Conservation (phyloP, 1,140 invertebrate genomes). For the Aphelenchoides besseyi region DNA sequence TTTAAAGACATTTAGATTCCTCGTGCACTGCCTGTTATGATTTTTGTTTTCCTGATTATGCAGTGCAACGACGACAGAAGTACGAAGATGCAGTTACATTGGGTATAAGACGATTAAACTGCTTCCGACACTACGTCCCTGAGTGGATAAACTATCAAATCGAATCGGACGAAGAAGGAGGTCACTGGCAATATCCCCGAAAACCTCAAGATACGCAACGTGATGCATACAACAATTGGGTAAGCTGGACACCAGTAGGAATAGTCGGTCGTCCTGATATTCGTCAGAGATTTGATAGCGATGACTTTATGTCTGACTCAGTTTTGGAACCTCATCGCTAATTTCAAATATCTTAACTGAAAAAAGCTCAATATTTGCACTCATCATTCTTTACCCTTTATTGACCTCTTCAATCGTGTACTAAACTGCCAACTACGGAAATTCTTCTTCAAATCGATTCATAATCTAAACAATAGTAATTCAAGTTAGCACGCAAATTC, state of each 20-base stretch:
- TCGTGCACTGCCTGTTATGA: slow-evolving; percentile 58
- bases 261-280: slow-evolving; percentile 5
- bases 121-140: slow-evolving; percentile 43
- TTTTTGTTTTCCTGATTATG: slow-evolving; percentile 61
- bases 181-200: slow-evolving; percentile 45
- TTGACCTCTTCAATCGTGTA: background rate
- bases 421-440: background rate
- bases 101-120: slow-evolving; percentile 43
- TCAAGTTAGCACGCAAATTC: background rate
- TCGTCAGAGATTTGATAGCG: background rate
- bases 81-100: slow-evolving; percentile 54
- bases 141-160: slow-evolving; percentile 42
- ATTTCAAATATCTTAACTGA: background rate
- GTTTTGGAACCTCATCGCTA: background rate
- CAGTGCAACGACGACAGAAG: slow-evolving; percentile 57
- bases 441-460: no score
- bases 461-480: background rate
- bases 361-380: background rate
- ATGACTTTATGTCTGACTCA: background rate
- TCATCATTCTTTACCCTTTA: background rate
- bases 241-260: slow-evolving; percentile 30
- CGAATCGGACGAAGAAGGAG: slow-evolving; percentile 35
- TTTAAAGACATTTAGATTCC: slow-evolving; percentile 39
- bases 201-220: slow-evolving; percentile 37
- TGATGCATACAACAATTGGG: slow-evolving; percentile 39